Percentiles rank a stretch among this genome's conserved stretches.
Conservation (phyloP, 2,113 vertebrate genomes). For the Epinephelus moara region DNA sequence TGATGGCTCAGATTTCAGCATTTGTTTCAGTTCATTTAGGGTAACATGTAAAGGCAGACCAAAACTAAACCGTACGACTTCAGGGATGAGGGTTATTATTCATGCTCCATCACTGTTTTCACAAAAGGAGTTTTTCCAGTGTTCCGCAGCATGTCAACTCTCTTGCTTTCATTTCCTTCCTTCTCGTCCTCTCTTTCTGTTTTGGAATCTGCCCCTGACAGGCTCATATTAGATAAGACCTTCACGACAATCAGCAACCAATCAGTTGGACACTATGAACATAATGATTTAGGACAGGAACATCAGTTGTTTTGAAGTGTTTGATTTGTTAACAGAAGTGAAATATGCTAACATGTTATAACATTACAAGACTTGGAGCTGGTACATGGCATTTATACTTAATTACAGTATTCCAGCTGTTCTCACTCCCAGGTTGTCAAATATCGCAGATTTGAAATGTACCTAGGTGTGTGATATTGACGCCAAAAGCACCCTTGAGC, state of each 20-base stretch:
- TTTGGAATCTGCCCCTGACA: slow-evolving; percentile 14
- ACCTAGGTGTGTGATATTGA: too few species aligned
- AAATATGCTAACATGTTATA: not conserved
- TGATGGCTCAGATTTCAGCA: not conserved
- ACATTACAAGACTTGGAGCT: not conserved
- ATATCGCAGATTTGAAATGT: too few species aligned
- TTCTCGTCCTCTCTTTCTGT: not conserved
- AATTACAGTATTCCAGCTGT: too few species aligned
- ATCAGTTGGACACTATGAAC: slow-evolving; percentile 3
- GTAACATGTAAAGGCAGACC: not conserved
- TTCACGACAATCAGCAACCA: not conserved
- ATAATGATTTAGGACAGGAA: not conserved
- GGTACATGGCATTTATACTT: not conserved
- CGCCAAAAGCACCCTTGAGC: too few species aligned
- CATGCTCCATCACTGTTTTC: slow-evolving; percentile 21
- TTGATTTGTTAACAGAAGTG: not conserved
- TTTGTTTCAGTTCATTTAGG: slow-evolving; percentile 9
- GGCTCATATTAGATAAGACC: slow-evolving; percentile 26
- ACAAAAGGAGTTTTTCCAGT: slow-evolving; percentile 31
- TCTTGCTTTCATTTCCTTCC: slow-evolving; percentile 17
- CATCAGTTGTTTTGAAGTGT: not conserved
- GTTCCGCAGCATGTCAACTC: not conserved
- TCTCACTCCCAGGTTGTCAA: too few species aligned
- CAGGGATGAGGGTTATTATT: slow-evolving; percentile 41
- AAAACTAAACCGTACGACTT: slow-evolving; percentile 24